These are phyloP conservation scores for Myoxocephalus aenaeus DNA, from an alignment of 2,797 vertebrate species.

Conservation along the genomic window DNA sequence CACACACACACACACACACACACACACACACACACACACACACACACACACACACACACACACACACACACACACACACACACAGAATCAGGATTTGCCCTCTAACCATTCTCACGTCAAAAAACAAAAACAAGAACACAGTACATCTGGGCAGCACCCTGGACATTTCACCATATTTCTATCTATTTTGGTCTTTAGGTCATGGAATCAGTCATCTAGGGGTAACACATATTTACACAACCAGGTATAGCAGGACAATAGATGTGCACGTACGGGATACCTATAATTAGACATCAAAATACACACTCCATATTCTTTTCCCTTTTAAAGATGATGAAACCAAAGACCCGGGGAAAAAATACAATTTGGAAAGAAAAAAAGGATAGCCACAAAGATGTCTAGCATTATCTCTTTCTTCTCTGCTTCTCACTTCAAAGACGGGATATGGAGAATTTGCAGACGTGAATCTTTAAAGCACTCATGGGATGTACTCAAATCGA, in stretches of 20 bases:
- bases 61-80: slow-evolving; percentile 19
- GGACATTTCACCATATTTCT: slow-evolving; percentile 53
- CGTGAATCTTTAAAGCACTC: slow-evolving; percentile 82
- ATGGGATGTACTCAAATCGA: slow-evolving; percentile 79
- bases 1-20: slow-evolving; percentile 13
- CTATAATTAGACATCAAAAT: slow-evolving; percentile 40
- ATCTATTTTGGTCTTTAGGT: slow-evolving; percentile 47
- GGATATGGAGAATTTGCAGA: slow-evolving; percentile 85
- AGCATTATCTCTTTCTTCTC: slow-evolving; percentile 73
- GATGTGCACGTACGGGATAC: slow-evolving; percentile 26
- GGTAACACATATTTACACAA: slow-evolving; percentile 16
- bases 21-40: slow-evolving; percentile 20
- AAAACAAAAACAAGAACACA: slow-evolving; percentile 44
- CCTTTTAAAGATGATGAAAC: slow-evolving; percentile 65
- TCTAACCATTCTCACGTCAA: slow-evolving; percentile 45
- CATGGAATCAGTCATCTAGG: slow-evolving; percentile 26
- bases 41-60: slow-evolving; percentile 19
- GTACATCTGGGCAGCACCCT: slow-evolving; percentile 31
- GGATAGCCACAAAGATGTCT: slow-evolving; percentile 60
- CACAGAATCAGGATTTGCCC: slow-evolving; percentile 31
- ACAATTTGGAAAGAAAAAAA: slow-evolving; percentile 39
- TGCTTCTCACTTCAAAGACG: slow-evolving; percentile 80
- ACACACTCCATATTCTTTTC: slow-evolving; percentile 43
- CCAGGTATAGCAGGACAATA: slow-evolving; percentile 6
- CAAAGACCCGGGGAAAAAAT: slow-evolving; percentile 50